Evolutionary conservation across 2,888 invertebrate genomes (phyloP), one percentile per base, ranked within the genome.

Genomic region (Omphaloscelis lunosa): DNA sequence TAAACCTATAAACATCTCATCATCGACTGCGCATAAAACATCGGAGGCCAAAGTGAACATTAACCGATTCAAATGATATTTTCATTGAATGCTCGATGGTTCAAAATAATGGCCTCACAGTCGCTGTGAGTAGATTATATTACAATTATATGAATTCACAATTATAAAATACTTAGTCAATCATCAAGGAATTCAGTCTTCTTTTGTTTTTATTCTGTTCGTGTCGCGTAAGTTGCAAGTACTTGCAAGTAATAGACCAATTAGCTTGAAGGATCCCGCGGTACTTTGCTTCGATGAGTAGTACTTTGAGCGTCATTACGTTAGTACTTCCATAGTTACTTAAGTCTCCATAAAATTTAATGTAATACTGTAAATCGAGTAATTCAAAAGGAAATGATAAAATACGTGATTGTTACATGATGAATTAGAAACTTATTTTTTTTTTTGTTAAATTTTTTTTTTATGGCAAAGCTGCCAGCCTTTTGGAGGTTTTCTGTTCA

Each of bases 21-120:
- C 77, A 82, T 82, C 78, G 83, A 74, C 76, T 71, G 77, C 77
- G 68, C 82, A 87, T 89, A 88, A 89, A 88, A 87, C 85, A 86
- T 84, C 68, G 82, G 88, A 90, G 91, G 92, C 87, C 91, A 82
- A 63, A 76, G 34, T 56, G 68, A 85, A 88, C 89, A 91, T 91
- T 90, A 89, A 87, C 77, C 63, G 83, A 87, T 86, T 86, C 74
- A 84, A 88, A 88, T 86, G 80, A 89, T 89, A 90, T 89, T 88
- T 83, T 88, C 87, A 83, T 86, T 86, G 82, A 82, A 82, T 79
- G 41, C 68, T 80, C 73, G 75, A 83, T 86, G 72, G 77, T 48
- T 72, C 62, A 81, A 53, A 63, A 59, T 69, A 83, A 77, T 61
- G 90, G 85, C 91, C 90, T 90, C 86, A 89, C 75, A 62, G 79